Conservation (phyloP, 2,797 vertebrate species). For the Epinephelus awoara region DNA sequence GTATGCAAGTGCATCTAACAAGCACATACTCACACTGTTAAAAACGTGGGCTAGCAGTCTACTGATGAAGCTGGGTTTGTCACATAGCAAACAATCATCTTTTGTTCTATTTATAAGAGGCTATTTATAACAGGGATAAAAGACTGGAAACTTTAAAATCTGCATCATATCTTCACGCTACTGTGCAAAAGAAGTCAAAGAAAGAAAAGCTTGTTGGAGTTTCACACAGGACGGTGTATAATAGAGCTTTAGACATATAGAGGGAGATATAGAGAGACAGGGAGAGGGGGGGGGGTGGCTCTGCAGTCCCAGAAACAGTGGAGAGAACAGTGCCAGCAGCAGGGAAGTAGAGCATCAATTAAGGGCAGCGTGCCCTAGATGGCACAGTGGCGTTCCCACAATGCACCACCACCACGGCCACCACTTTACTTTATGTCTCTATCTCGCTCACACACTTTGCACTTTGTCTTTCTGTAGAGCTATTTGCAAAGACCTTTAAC, state of each 20-base stretch:
- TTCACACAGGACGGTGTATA: constrained; percentile 21
- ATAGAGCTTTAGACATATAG: constrained; percentile 33
- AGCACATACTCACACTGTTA: not conserved
- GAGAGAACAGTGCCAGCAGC: constrained; percentile 78
- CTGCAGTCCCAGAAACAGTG: constrained; percentile 76
- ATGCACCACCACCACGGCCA: constrained; percentile 60
- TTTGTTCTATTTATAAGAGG: constrained; percentile 73
- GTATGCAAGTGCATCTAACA: not conserved
- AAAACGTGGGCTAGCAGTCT: constrained; percentile 31
- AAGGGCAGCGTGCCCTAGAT: constrained; percentile 84
- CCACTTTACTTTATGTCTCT: constrained; percentile 46
- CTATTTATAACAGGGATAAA: constrained; percentile 66
- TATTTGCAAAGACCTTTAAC: constrained; percentile 16
- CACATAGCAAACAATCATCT: constrained; percentile 59
- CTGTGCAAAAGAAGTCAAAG: constrained; percentile 1
- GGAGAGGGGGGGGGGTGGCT: constrained; percentile 19
- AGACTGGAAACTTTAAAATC: constrained; percentile 43
- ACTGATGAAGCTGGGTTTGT: constrained; percentile 58
- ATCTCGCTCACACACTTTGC: constrained; percentile 14
- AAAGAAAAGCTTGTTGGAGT: constrained; percentile 23
- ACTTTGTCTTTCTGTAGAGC: constrained; percentile 8
- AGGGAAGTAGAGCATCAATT: constrained; percentile 87
- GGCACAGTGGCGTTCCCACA: constrained; percentile 74
- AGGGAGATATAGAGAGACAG: constrained; percentile 37
- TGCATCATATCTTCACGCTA: constrained; percentile 1